Evolutionary conservation across 2,113 vertebrate genomes (phyloP), one percentile per base, ranked within the genome.

Genomic region (mouse (Mus musculus)): DNA sequence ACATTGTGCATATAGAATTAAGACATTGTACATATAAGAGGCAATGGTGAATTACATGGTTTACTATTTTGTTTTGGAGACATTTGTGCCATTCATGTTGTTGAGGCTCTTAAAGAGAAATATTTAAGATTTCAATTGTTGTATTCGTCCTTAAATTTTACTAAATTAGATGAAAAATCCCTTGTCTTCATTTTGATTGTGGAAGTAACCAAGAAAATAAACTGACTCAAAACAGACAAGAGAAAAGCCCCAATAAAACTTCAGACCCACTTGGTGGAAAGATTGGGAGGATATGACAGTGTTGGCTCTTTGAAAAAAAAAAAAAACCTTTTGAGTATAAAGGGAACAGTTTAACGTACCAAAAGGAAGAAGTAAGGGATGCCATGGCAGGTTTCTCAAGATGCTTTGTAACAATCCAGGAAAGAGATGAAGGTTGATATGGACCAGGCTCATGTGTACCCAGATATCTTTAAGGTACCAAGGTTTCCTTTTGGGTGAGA

Each of bases 191-290:
- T 86, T 81, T 87, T 88, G 49, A 95, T 5, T 69, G 20, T 56
- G 71, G 42, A 36, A 87, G 11, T 10, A 96, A 96, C n/a, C 65
- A 92, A 80, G 65, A 89, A 96, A 94, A n/a, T 46, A 86, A 49
- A 49, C 49, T 49, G 81, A 61, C 49, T 63, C n/a, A 33, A 71
- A n/a, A 54, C 4, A 72, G 36, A n/a, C 59, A 89, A 33, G 24
- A 67, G 73, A 33, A 93, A 84, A 69, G 11, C 39, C 33, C 91
- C 71, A 80, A 49, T 65, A 72, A 88, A 91, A 89, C 65, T 69
- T 71, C 73, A 59, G 54, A 78, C 30, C 73, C 42, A 30, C 59
- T 80, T 26, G 9, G n/a, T 72, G 59, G n/a, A 33, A 91, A 85
- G 80, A 75, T 73, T 24, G 73, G 39, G 54, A 80, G 39, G 22